These are phyloP conservation scores for Protosalanx chinensis DNA, from an alignment of 2,797 vertebrate genomes.

Conservation along the genomic window DNA sequence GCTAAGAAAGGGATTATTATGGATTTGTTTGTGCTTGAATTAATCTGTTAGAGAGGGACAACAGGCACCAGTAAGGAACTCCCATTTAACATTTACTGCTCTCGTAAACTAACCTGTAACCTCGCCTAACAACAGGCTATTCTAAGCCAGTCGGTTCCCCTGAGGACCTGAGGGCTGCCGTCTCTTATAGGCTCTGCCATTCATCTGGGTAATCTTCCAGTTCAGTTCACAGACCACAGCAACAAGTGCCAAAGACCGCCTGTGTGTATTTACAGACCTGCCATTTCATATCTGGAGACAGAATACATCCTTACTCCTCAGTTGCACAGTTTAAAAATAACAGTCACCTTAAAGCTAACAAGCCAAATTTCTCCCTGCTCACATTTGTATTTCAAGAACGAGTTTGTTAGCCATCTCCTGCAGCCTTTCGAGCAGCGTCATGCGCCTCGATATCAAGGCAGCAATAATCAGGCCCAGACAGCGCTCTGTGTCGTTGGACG, in stretches of 20 bases:
- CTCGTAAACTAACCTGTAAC: constrained; percentile 46
- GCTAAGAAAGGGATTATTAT: constrained; percentile 13
- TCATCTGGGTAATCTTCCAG: constrained; percentile 62
- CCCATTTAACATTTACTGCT: constrained; percentile 31
- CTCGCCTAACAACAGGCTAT: constrained; percentile 57
- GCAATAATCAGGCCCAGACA: constrained; percentile 33
- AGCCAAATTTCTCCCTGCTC: constrained; percentile 14
- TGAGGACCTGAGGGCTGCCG: constrained; percentile 34
- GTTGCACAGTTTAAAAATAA: constrained; percentile 44
- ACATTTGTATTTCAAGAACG: neutral
- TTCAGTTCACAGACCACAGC: constrained; percentile 41
- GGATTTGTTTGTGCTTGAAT: constrained; percentile 24
- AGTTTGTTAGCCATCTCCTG: constrained; percentile 2
- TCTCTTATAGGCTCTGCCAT: constrained; percentile 60
- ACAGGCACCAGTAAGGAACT: constrained; percentile 26
- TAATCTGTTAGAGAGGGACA: constrained; percentile 30
- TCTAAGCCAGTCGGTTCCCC: constrained; percentile 52
- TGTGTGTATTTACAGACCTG: constrained; percentile 54
- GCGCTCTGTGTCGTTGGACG: constrained; percentile 54
- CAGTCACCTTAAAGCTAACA: neutral
- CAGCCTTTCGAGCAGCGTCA: constrained; percentile 37
- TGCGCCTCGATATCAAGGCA: constrained; percentile 38
- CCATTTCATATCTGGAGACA: constrained; percentile 53
- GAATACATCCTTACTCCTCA: constrained; percentile 50
- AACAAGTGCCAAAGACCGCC: constrained; percentile 57